phyloP scores from a whole-genome alignment of 2,797 vertebrate species.

The Rallus crepitans region DNA sequence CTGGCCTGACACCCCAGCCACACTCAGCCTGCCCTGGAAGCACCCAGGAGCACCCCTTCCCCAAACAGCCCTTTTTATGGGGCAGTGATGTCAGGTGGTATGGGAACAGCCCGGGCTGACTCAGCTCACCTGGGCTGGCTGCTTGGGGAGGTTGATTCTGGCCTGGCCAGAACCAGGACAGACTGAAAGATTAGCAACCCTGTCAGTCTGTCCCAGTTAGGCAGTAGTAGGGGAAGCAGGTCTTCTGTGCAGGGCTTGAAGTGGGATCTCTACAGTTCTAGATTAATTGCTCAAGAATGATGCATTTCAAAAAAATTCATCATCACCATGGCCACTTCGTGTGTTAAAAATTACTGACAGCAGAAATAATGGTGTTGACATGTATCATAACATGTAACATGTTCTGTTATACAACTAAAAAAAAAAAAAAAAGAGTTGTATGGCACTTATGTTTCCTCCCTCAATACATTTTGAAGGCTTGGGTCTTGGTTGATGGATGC shows the following conservation, averaged over 20 bases:
- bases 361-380: background rate
- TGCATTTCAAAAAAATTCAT: background rate
- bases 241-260: background rate
- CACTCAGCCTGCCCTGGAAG: no score
- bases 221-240: background rate
- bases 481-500: background rate
- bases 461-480: background rate
- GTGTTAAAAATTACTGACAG: background rate
- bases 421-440: background rate
- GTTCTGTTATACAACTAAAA: background rate
- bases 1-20: no score
- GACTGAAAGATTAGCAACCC: background rate
- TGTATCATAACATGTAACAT: no score
- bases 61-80: no score
- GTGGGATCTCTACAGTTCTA: background rate
- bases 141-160: no score
- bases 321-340: background rate
- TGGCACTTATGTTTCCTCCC: background rate
- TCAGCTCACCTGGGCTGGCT: no score
- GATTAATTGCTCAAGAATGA: fast-evolving
- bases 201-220: background rate
- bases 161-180: no score
- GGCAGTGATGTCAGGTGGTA: no score
- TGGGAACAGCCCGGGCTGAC: no score
- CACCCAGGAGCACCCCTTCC: no score